Evolutionary conservation across 2,797 vertebrate species (phyloP).

Genomic region (Sebastes cheni): DNA sequence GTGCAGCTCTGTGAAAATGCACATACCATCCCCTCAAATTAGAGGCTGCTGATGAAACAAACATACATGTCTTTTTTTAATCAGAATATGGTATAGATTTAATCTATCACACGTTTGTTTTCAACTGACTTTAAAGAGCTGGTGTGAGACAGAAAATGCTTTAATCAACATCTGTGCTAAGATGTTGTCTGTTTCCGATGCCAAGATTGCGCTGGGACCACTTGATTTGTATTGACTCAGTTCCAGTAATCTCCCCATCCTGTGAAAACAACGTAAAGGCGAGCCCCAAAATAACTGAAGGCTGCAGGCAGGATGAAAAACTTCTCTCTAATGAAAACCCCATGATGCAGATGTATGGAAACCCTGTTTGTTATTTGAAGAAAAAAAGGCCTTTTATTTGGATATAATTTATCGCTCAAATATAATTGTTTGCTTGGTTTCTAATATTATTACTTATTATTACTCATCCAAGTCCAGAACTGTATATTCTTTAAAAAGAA

Average conservation of each 20-base stretch:
- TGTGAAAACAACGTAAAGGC: background rate
- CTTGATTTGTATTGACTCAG: conserved; percentile 20
- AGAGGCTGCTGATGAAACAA: background rate
- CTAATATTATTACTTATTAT: background rate
- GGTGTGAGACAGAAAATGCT: background rate
- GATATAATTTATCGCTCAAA: background rate
- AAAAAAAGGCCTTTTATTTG: background rate
- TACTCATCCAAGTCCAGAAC: background rate
- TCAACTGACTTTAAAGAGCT: conserved; percentile 4
- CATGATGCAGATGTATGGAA: background rate
- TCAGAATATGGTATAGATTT: conserved; percentile 8
- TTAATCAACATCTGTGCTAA: conserved; percentile 8
- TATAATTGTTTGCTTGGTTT: background rate
- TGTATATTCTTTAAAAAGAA: background rate
- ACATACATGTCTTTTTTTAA: background rate
- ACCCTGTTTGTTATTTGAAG: background rate
- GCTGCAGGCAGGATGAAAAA: background rate
- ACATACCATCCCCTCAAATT: background rate
- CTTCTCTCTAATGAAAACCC: background rate
- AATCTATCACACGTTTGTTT: background rate
- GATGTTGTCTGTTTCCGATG: background rate
- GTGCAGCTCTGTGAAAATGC: background rate
- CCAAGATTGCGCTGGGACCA: background rate
- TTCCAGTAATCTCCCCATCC: conserved; percentile 4
- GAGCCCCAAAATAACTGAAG: background rate